Conservation (phyloP, 2,113 vertebrate genomes). For the Thamnaconus septentrionalis region DNA sequence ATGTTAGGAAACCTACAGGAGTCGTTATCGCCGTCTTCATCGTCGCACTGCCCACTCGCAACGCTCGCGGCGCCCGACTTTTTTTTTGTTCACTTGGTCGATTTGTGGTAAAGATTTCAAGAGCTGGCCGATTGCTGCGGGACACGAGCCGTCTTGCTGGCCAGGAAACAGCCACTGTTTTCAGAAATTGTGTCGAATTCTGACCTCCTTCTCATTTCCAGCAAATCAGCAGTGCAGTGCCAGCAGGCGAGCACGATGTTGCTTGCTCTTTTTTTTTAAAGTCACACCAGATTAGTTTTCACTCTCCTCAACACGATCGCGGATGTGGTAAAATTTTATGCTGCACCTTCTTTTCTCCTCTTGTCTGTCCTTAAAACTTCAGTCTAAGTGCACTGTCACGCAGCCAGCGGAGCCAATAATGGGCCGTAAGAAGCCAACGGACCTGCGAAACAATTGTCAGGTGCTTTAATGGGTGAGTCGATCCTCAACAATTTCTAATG, state of each 20-base stretch:
- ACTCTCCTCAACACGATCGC: background rate
- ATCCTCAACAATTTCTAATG: slow-evolving; percentile 33
- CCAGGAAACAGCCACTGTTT: slow-evolving; percentile 26
- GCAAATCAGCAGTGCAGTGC: slow-evolving; percentile 3
- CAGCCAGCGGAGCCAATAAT: slow-evolving; percentile 33
- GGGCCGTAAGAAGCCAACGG: slow-evolving; percentile 29
- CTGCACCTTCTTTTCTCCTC: slow-evolving; percentile 15
- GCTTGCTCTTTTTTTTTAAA: no score
- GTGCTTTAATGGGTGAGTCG: slow-evolving; percentile 39
- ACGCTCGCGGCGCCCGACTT: no score
- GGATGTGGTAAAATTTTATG: slow-evolving; percentile 23
- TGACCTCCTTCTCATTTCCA: background rate
- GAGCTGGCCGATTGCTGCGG: no score
- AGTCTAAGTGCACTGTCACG: slow-evolving; percentile 12
- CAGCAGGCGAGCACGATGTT: background rate
- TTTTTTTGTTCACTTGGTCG: no score
- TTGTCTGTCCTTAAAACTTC: slow-evolving; percentile 13
- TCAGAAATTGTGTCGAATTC: slow-evolving; percentile 8
- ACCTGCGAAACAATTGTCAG: slow-evolving; percentile 30
- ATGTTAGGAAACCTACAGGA: no score
- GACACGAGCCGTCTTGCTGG: background rate
- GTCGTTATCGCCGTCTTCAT: no score
- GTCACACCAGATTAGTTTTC: slow-evolving; percentile 14
- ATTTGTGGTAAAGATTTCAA: no score
- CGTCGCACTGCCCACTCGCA: no score